These are phyloP conservation scores for Zosterops borbonicus DNA, from an alignment of 2,113 vertebrate species.

Conservation along the genomic window DNA sequence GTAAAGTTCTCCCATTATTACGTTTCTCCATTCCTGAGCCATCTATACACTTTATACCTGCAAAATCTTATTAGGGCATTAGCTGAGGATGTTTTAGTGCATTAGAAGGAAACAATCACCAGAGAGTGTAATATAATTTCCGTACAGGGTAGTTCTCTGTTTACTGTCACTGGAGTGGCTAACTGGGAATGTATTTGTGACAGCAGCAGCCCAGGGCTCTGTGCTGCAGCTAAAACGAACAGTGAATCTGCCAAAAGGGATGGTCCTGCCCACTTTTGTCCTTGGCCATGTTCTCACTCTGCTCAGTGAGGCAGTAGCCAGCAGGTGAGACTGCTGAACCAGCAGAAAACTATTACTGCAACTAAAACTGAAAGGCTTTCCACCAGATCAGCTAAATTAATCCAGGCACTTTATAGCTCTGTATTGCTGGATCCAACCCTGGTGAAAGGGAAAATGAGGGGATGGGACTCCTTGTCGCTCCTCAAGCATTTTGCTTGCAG, in stretches of 20 bases:
- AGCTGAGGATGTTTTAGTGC: slow-evolving; percentile 11
- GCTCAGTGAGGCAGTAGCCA: not conserved
- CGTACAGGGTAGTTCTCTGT: not conserved
- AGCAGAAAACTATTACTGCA: not conserved
- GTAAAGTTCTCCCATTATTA: not conserved
- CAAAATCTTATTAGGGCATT: slow-evolving; percentile 38
- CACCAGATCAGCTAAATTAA: not conserved
- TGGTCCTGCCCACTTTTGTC: not conserved
- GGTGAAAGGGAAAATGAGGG: not conserved
- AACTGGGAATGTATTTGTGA: not conserved
- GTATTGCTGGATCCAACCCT: not conserved
- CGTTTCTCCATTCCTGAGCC: not conserved
- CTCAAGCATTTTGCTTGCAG: not conserved
- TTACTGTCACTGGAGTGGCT: not conserved
- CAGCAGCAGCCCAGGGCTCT: not conserved
- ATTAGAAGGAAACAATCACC: slow-evolving; percentile 27
- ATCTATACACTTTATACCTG: not conserved
- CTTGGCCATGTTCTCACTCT: not conserved
- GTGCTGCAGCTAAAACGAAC: not conserved
- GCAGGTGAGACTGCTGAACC: not conserved
- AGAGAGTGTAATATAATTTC: slow-evolving; percentile 6
- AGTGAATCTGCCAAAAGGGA: not conserved
- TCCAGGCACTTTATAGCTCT: not conserved
- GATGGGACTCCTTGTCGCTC: not conserved
- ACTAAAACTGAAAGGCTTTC: not conserved